Evolutionary conservation across 2,888 invertebrate genomes (phyloP).

Genomic region (Scaptomyza tumidula): DNA sequence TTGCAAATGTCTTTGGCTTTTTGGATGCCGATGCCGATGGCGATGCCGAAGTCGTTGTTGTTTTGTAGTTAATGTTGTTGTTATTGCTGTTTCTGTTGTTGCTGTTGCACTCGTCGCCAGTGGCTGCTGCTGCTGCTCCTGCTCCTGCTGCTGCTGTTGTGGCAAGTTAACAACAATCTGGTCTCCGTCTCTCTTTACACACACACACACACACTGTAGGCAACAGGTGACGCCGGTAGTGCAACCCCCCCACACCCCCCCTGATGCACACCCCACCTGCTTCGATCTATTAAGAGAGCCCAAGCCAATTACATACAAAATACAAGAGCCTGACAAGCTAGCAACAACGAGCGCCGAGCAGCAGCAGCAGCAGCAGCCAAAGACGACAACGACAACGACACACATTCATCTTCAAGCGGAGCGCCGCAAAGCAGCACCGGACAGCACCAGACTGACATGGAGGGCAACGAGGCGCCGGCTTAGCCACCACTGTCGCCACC

Average conservation of each 20-base stretch:
- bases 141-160: slow-evolving; percentile 42
- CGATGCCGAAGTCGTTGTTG: slow-evolving; percentile 16
- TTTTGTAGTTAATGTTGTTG: slow-evolving; percentile 19
- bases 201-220: slow-evolving; percentile 53
- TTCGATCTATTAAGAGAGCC: slow-evolving; percentile 57
- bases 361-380: slow-evolving; percentile 6
- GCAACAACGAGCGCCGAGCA: slow-evolving; percentile 45
- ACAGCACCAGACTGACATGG: slow-evolving; percentile 28
- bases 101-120: slow-evolving; percentile 30
- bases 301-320: slow-evolving; percentile 77
- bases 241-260: slow-evolving; percentile 27
- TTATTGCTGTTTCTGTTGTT: slow-evolving; percentile 24
- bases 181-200: slow-evolving; percentile 6
- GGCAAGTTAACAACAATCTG: slow-evolving; percentile 48
- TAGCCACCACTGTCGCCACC: slow-evolving; percentile 54
- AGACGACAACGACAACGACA: slow-evolving; percentile 51
- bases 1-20: slow-evolving; percentile 81
- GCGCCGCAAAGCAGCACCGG: slow-evolving; percentile 52
- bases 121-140: slow-evolving; percentile 38
- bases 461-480: slow-evolving; percentile 64
- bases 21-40: slow-evolving; percentile 66
- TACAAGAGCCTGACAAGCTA: slow-evolving; percentile 70
- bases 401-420: slow-evolving; percentile 73
- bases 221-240: slow-evolving; percentile 74
- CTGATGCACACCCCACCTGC: background rate